phyloP scores from a whole-genome alignment of 2,888 invertebrate genomes.

The Pyrocoelia pectoralis region DNA sequence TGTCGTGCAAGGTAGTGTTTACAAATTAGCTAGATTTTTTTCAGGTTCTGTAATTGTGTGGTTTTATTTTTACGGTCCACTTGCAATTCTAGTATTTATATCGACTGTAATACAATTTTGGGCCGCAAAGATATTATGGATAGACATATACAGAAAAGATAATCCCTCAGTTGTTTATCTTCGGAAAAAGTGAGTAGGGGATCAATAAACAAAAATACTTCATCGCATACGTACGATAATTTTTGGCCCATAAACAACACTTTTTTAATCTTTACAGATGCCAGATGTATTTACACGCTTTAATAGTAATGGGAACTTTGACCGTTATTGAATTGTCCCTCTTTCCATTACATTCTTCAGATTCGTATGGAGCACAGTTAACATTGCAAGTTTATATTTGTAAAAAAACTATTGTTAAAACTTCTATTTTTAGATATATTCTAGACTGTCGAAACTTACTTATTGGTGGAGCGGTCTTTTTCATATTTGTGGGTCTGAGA shows the following conservation, averaged over 20 bases:
- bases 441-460: conserved; percentile 58
- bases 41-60: conserved; percentile 60
- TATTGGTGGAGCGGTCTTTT: conserved; percentile 60
- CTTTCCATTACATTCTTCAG: neutral
- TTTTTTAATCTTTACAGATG: neutral
- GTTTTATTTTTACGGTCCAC: conserved; percentile 73
- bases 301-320: neutral
- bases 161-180: neutral
- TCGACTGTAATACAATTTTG: conserved; percentile 68
- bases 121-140: conserved; percentile 67
- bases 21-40: no score
- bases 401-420: no score
- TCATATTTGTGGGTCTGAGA: conserved; percentile 57
- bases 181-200: conserved; percentile 15
- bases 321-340: conserved; percentile 11
- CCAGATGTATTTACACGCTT: conserved; percentile 3
- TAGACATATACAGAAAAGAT: conserved; percentile 62
- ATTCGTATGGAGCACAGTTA: neutral
- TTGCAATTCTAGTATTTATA: conserved; percentile 64
- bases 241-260: no score
- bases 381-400: neutral
- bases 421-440: conserved; percentile 49
- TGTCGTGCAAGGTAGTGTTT: no score
- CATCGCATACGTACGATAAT: neutral
- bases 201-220: neutral